Conservation (phyloP, 2,113 vertebrate genomes). For the Copsychus sechellarum region DNA sequence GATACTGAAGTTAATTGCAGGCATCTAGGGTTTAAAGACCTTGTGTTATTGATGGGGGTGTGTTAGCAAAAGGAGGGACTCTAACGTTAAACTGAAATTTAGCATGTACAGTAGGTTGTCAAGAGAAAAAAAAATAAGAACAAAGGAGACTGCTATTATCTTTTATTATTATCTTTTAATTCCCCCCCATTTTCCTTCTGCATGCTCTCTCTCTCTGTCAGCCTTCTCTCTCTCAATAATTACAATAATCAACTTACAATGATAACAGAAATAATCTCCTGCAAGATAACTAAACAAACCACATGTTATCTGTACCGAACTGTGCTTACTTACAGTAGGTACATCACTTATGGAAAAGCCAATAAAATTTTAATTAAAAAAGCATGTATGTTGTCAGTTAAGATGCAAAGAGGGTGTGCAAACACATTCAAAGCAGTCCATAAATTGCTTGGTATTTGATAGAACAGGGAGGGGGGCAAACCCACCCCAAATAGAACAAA, state of each 20-base stretch:
- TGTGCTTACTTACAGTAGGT: slow-evolving; percentile 49
- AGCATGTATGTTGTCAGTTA: slow-evolving; percentile 45
- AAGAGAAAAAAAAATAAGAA: slow-evolving; percentile 62
- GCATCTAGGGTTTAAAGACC: slow-evolving; percentile 31
- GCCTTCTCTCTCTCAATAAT: slow-evolving; percentile 69
- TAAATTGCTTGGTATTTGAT: slow-evolving; percentile 19
- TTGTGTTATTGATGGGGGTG: neutral
- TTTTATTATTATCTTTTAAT: slow-evolving; percentile 70
- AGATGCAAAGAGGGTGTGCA: slow-evolving; percentile 10
- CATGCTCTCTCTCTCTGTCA: slow-evolving; percentile 28
- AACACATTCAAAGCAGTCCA: neutral
- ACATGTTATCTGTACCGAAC: slow-evolving; percentile 52
- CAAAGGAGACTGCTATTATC: slow-evolving; percentile 65
- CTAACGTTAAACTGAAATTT: slow-evolving; percentile 51
- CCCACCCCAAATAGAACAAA: neutral
- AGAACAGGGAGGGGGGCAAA: slow-evolving; percentile 9
- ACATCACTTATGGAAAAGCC: slow-evolving; percentile 62
- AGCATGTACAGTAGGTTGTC: slow-evolving; percentile 46
- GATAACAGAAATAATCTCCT: slow-evolving; percentile 73
- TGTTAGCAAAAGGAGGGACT: slow-evolving; percentile 43
- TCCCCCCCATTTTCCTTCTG: slow-evolving; percentile 29
- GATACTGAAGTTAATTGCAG: slow-evolving; percentile 48
- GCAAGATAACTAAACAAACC: slow-evolving; percentile 71
- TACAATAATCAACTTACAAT: slow-evolving; percentile 70
- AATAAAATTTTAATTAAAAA: slow-evolving; percentile 72